Percentiles rank a stretch among this genome's conserved stretches.
phyloP scores from a whole-genome alignment of 2,113 vertebrate species.

The Lasiurus borealis region DNA sequence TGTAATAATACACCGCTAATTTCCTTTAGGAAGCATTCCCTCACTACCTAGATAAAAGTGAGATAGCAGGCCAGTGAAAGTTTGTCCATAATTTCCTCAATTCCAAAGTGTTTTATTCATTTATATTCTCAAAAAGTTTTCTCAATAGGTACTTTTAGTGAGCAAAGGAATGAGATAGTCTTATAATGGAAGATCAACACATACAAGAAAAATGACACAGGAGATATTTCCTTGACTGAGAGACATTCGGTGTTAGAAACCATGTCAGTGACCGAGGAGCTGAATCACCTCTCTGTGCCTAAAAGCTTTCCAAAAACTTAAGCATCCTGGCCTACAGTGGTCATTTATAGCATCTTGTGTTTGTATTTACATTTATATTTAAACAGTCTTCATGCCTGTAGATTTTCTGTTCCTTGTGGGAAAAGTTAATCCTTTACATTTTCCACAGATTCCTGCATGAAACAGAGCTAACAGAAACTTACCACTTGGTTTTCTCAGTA shows the following conservation, averaged over 20 bases:
- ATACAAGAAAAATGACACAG: background rate
- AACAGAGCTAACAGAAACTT: conserved; percentile 38
- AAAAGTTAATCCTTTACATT: background rate
- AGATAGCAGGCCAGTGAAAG: background rate
- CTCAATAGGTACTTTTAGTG: background rate
- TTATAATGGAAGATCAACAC: background rate
- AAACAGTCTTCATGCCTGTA: background rate
- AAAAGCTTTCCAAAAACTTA: background rate
- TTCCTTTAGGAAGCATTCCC: background rate
- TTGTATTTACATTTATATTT: background rate
- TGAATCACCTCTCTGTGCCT: background rate
- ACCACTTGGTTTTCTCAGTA: background rate
- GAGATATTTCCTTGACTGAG: background rate
- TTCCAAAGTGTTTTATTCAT: background rate
- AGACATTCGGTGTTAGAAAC: background rate
- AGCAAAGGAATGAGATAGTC: background rate
- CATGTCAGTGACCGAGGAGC: background rate
- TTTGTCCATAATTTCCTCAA: background rate
- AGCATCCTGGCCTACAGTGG: background rate
- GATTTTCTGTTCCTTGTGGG: background rate
- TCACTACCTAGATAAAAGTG: background rate
- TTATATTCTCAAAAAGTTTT: background rate
- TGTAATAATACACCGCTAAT: background rate
- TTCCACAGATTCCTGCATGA: background rate
- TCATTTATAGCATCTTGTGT: background rate